Evolutionary conservation across 2,888 invertebrate genomes (phyloP), one percentile per base, ranked within the genome.

Genomic region (Polymixis flavicincta): DNA sequence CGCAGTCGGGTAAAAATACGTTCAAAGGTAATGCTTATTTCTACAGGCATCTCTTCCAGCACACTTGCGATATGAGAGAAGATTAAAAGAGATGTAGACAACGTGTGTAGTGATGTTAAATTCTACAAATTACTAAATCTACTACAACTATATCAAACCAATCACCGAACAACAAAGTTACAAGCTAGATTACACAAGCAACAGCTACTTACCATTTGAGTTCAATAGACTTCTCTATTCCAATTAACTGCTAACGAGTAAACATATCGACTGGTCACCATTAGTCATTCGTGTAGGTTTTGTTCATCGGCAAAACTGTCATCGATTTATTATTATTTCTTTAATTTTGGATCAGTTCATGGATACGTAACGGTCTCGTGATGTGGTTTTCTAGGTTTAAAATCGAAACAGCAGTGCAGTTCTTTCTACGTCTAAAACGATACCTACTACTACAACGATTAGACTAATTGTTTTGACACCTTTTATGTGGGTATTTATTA

Each of bases 181-280:
- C 60, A 69, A 84, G 73, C 60, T 74, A 77, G 32, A 28, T 80
- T 77, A 73, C 65, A 71, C 59, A 78, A 85, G 37, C 55, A 50
- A 32, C 75, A 55, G 63, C 65, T 74, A 64, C 74, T 72, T 78
- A 71, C 71, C 59, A 50, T 37, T 73, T 37, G 82, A 82, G 86
- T 84, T 87, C 87, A 92, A 89, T 89, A 89, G 84, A 89, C 91
- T 84, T 81, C 78, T 83, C 72, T 78, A 84, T 83, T 85, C 85
- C 88, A 88, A 89, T 90, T 89, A 85, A 87, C 89, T 91, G 80
- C 88, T 88, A 89, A 89, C 89, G 85, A 89, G 85, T 89, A 85
- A 83, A 89, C 85, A 71, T 67, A 83, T 85, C 80, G 83, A 80
- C 74, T 78, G 74, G 71, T 66, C 68, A 69, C 85, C 84, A 90